Evolutionary conservation across 2,797 vertebrate genomes (phyloP), one percentile per base, ranked within the genome.

Genomic region (Sebastes vulpes): DNA sequence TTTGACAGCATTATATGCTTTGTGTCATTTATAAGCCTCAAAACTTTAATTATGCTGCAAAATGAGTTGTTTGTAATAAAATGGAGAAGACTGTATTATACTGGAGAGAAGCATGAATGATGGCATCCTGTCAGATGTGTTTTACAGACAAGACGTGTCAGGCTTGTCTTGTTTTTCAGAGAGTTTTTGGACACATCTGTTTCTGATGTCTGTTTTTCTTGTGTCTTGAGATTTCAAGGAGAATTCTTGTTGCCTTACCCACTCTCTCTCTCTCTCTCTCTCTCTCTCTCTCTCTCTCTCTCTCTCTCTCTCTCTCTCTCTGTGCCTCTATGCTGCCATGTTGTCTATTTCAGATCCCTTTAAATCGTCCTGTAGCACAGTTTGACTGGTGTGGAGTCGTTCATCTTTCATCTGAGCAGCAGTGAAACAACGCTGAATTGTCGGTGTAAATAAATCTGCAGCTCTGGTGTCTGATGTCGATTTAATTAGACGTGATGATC

Each of bases 401-500:
- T 66, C 52, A 69, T 81, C 59, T 59, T 32, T 32, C 31, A 32
- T 32, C 31, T 32, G 76, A 53, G 65, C 54, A 12, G 52, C 46
- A 0, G 20, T 50, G 60, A 79, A 53, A 63, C 78, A 59, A 38
- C n/a, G 20, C 65, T 48, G n/a, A 54, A 5, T 50, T 18, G 26
- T 78, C 60, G 31, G 23, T 54, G 72, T 58, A 67, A 75, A 48
- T 42, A 31, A 82, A 86, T 52, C 70, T 79, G 69, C 74, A 29
- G 77, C 59, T 72, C 10, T 69, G 77, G 63, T 74, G 71, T 38
- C 38, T 29, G 28, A 61, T 20, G 79, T 35, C 32, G 6, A 85
- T 86, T 65, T 75, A 68, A 85, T 92, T 56, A 79, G 31, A 80
- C 1, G 9, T 21, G 14, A 67, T 42, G 50, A 74, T 74, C 50